A percentile compares a stretch with the other conserved stretches of the same genome.
phyloP scores from a whole-genome alignment of 2,888 invertebrate genomes.

The Venusia cambrica region DNA sequence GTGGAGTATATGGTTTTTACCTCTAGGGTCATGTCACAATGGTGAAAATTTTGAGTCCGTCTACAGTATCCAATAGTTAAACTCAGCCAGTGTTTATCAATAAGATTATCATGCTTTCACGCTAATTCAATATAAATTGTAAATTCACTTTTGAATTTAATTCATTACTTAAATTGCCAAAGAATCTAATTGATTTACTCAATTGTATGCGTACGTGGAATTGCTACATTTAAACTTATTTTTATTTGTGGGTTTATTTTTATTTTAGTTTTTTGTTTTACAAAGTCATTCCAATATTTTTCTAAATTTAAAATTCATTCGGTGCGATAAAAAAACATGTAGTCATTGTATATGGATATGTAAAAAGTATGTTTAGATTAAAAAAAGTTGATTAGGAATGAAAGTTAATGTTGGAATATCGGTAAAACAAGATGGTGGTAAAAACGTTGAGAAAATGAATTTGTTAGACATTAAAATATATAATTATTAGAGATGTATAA shows the following conservation, averaged over 20 bases:
- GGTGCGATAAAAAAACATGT: slow-evolving; percentile 57
- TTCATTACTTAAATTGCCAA: slow-evolving; percentile 68
- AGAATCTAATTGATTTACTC: slow-evolving; percentile 68
- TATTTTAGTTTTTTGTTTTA: slow-evolving; percentile 42
- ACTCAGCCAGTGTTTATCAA: slow-evolving; percentile 70
- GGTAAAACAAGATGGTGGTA: slow-evolving; percentile 64
- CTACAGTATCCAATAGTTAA: slow-evolving; percentile 59
- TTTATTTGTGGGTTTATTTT: slow-evolving; percentile 46
- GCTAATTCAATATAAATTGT: slow-evolving; percentile 69
- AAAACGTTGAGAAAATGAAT: slow-evolving; percentile 75
- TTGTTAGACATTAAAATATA: slow-evolving; percentile 80
- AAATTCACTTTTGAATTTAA: slow-evolving; percentile 75
- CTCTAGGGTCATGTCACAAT: slow-evolving; percentile 31
- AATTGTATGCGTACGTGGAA: slow-evolving; percentile 53
- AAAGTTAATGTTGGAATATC: slow-evolving; percentile 72
- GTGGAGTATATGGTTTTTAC: slow-evolving; percentile 29
- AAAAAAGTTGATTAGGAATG: slow-evolving; percentile 71
- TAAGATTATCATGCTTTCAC: slow-evolving; percentile 63
- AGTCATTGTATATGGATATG: slow-evolving; percentile 69
- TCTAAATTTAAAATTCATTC: slow-evolving; percentile 60
- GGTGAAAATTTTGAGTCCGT: slow-evolving; percentile 39
- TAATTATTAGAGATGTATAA: slow-evolving; percentile 80
- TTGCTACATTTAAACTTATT: slow-evolving; percentile 45
- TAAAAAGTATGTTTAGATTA: slow-evolving; percentile 77
- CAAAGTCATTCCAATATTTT: slow-evolving; percentile 73